A percentile compares a stretch with the other conserved stretches of the same genome.
phyloP scores from a whole-genome alignment of 2,113 vertebrate genomes.

The Athene noctua region DNA sequence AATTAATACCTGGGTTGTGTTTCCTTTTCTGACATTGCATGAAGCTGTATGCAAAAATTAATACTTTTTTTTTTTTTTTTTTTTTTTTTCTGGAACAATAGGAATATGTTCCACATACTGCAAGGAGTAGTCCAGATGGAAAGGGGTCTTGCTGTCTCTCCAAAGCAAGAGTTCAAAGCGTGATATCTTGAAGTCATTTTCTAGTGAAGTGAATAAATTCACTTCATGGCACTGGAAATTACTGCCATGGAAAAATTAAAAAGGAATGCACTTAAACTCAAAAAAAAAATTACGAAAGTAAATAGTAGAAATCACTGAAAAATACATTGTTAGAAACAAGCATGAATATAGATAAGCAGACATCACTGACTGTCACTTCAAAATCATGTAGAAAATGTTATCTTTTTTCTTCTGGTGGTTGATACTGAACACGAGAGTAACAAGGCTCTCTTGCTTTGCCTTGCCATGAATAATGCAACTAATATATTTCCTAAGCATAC shows the following conservation, averaged over 20 bases:
- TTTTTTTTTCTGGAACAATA: not conserved
- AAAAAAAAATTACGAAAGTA: not conserved
- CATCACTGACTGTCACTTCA: not conserved
- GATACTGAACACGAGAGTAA: not conserved
- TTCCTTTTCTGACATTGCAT: not conserved
- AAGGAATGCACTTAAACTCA: not conserved
- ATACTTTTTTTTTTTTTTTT: not conserved
- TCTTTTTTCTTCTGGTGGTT: not conserved
- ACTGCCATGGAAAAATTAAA: not conserved
- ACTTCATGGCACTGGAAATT: not conserved
- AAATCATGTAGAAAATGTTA: not conserved
- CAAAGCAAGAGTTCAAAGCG: not conserved
- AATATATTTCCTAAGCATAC: not conserved
- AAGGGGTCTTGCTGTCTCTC: not conserved
- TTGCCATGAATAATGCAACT: not conserved
- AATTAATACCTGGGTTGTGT: not conserved
- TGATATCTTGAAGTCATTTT: not conserved
- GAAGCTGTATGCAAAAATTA: not conserved
- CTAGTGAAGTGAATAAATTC: not conserved
- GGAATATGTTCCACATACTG: not conserved
- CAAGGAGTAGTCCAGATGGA: not conserved
- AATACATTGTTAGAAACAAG: not conserved
- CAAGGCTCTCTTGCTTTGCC: not conserved
- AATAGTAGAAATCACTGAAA: constrained; percentile 21
- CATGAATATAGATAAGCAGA: not conserved